Evolutionary conservation across 1,140 invertebrate genomes (phyloP), one percentile per base, ranked within the genome.

Genomic region (Octopus sinensis): DNA sequence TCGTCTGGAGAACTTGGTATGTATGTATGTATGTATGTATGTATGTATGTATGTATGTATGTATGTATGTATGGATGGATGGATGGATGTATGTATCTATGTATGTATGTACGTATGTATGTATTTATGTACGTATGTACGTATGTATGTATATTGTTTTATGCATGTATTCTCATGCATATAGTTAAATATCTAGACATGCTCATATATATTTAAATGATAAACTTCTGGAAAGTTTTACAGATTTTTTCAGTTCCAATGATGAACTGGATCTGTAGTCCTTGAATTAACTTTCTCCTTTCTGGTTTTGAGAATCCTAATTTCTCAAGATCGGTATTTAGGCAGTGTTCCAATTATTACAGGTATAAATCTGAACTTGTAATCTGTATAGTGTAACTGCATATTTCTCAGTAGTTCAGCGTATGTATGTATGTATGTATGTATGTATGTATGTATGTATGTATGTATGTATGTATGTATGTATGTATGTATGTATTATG

Each of bases 31-130:
- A 43, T 43, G 30, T 78, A 78, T 82, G 9, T 77, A 77, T 53
- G 9, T 77, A 77, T 53, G 17, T 77, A 77, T 53, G 17, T 77
- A 77, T 81, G 53, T 53, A 77, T 81, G 80, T 81, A 77, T 81
- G 76, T 81, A 78, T 81, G 76, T 78, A 78, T 78, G 80, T 54
- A 78, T 81, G 76, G n/a, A n/a, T n/a, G n/a, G n/a, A n/a, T n/a
- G n/a, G n/a, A n/a, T n/a, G n/a, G n/a, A n/a, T n/a, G n/a, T 54
- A 78, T 81, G 76, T 56, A 78, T 78, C 56, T 78, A 78, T 78
- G 78, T 80, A 77, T 82, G 79, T 76, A 76, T 79, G 68, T 52
- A 78, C 76, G 73, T 30, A 78, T 82, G 79, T 52, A 78, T 82
- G 52, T 78, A 53, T 82, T 54, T 78, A 68, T 83, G 73, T 78